Percentiles rank a stretch among this genome's conserved stretches.
These are phyloP conservation scores for Proctacanthus coquilletti DNA, from an alignment of 1,140 invertebrate genomes.

Conservation along the genomic window DNA sequence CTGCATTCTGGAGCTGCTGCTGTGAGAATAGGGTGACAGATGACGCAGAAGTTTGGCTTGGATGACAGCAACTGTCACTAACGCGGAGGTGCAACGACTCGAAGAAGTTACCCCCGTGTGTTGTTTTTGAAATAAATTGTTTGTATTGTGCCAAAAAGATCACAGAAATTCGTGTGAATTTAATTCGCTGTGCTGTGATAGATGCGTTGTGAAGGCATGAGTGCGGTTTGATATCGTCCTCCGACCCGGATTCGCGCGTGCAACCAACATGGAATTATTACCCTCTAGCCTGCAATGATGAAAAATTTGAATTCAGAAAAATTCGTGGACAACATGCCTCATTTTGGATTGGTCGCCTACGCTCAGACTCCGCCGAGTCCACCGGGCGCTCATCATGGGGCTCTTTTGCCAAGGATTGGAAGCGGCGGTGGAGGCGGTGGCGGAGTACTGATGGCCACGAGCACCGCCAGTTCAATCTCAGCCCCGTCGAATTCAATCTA, in stretches of 20 bases:
- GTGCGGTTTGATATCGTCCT: no score
- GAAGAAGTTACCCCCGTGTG: neutral
- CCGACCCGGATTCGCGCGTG: no score
- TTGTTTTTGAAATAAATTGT: neutral
- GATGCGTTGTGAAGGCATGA: neutral
- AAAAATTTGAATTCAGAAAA: conserved; percentile 1
- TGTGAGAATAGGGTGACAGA: no score
- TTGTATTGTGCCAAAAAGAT: neutral
- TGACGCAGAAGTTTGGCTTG: no score
- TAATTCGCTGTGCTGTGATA: neutral
- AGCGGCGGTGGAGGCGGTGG: conserved; percentile 26
- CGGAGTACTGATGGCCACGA: conserved; percentile 12
- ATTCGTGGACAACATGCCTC: conserved; percentile 16
- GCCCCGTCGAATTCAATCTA: conserved; percentile 4
- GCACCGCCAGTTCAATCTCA: conserved; percentile 2
- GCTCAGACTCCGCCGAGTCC: conserved; percentile 64
- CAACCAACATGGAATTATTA: no score
- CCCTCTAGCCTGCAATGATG: neutral
- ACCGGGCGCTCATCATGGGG: conserved; percentile 36
- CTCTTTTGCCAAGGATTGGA: conserved; percentile 13
- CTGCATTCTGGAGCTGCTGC: neutral
- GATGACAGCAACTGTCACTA: conserved; percentile 1
- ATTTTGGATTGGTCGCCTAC: conserved; percentile 33
- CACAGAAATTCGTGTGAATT: neutral
- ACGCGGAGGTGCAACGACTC: neutral